These are phyloP conservation scores for Geotrupes spiniger DNA, from an alignment of 2,888 invertebrate genomes.

Conservation along the genomic window DNA sequence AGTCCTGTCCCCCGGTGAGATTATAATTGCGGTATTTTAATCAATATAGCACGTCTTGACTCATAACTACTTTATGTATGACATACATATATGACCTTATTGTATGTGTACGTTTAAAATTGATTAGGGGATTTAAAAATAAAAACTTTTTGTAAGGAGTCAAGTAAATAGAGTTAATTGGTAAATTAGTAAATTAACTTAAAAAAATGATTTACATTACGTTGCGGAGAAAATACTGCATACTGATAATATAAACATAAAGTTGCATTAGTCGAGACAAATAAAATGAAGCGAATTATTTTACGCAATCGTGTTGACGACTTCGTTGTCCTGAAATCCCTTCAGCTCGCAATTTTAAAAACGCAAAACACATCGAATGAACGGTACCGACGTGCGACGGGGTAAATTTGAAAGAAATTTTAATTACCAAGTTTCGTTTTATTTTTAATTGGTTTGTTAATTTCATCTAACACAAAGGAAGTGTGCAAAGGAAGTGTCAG, in stretches of 20 bases:
- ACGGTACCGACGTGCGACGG: background rate
- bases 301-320: background rate
- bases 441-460: conserved; percentile 24
- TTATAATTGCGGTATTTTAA: conserved; percentile 37
- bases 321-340: background rate
- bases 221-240: too few species aligned
- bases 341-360: background rate
- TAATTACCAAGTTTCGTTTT: conserved; percentile 22
- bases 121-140: too few species aligned
- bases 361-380: background rate
- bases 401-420: conserved; percentile 21
- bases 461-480: conserved; percentile 18
- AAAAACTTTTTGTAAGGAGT: too few species aligned
- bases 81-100: too few species aligned
- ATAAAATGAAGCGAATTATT: conserved; percentile 1
- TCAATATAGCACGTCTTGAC: too few species aligned
- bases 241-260: too few species aligned
- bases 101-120: too few species aligned
- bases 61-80: too few species aligned
- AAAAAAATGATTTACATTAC: too few species aligned
- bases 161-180: too few species aligned
- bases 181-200: too few species aligned
- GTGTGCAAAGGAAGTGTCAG: conserved; percentile 14
- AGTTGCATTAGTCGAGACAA: too few species aligned
- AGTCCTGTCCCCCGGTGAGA: conserved; percentile 33